Conservation (phyloP, 2,113 vertebrate species). For the Mustela lutreola region DNA sequence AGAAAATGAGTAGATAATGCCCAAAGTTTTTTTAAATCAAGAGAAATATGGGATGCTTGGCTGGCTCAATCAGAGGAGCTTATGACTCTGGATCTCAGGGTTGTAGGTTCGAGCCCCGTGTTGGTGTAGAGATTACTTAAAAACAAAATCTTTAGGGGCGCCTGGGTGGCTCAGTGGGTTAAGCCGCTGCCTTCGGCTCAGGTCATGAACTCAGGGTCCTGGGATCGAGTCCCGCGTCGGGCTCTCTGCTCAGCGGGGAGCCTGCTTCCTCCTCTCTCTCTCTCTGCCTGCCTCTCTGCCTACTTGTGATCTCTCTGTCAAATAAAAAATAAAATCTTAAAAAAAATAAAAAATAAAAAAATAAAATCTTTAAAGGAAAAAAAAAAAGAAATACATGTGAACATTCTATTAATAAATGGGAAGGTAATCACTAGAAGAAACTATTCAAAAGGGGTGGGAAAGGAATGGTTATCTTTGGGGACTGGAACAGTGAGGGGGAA, state of each 20-base stretch:
- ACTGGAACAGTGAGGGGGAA: background rate
- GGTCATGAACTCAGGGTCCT: too few species aligned
- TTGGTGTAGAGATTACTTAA: background rate
- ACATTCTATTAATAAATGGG: slow-evolving; percentile 18
- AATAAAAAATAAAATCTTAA: too few species aligned
- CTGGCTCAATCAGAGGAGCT: background rate
- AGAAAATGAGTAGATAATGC: background rate
- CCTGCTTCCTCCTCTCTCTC: too few species aligned
- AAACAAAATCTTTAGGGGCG: background rate
- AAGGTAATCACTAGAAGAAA: slow-evolving; percentile 36
- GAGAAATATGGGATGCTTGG: background rate
- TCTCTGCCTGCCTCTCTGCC: too few species aligned
- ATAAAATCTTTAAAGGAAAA: background rate
- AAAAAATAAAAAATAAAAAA: background rate
- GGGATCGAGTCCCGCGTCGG: too few species aligned
- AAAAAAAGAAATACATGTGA: background rate
- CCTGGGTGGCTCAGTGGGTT: too few species aligned
- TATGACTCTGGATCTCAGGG: background rate
- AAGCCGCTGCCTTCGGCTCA: too few species aligned
- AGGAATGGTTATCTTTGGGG: background rate
- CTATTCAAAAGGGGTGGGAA: background rate
- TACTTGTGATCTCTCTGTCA: too few species aligned
- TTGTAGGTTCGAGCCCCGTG: background rate
- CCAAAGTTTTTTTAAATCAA: background rate
- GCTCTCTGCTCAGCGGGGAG: too few species aligned